Conservation (phyloP, 2,797 vertebrate species). For the Manis pentadactyla region DNA sequence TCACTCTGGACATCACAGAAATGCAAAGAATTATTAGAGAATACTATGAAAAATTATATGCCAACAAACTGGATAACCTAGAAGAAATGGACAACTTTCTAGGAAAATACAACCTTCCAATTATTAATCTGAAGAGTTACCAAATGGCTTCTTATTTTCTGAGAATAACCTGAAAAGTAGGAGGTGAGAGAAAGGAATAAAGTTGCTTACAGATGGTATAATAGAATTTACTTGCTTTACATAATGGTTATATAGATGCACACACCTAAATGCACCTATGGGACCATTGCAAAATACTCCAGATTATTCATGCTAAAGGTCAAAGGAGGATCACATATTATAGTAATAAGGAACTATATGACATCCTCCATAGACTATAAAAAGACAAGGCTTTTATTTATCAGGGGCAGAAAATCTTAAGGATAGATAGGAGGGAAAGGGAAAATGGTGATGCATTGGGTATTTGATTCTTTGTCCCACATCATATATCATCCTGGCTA, state of each 20-base stretch:
- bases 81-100: too few relatives aligned
- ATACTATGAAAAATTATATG: too few relatives aligned
- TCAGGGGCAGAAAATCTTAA: neutral
- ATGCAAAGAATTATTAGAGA: too few relatives aligned
- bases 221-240: neutral
- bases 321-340: neutral
- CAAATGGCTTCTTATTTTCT: conserved; percentile 23
- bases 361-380: neutral
- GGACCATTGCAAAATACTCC: neutral
- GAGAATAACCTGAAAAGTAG: neutral
- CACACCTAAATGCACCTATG: neutral
- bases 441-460: neutral
- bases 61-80: too few relatives aligned
- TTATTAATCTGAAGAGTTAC: neutral
- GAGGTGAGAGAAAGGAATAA: neutral
- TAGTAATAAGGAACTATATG: neutral
- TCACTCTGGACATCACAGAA: too few relatives aligned
- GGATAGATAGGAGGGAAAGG: neutral
- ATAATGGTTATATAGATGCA: neutral
- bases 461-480: too few relatives aligned
- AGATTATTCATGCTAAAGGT: neutral
- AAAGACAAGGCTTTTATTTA: neutral
- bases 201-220: neutral
- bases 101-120: too few relatives aligned
- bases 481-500: too few relatives aligned